Conservation (phyloP, 2,113 vertebrate species). For the Misgurnus anguillicaudatus region DNA sequence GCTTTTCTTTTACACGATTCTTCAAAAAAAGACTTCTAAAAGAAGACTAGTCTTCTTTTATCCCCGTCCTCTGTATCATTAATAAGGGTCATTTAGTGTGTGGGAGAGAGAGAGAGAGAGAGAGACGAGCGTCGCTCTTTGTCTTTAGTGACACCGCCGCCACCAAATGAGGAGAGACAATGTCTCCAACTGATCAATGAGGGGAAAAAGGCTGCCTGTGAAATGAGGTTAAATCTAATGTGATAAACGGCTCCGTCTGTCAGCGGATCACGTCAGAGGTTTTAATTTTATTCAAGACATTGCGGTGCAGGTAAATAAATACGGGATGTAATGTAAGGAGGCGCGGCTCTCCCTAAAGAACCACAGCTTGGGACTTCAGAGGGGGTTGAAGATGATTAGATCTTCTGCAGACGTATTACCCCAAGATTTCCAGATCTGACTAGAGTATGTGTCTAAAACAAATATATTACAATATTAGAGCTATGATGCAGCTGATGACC, state of each 20-base stretch:
- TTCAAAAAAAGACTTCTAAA: not conserved
- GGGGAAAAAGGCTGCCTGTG: constrained; percentile 52
- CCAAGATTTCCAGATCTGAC: not conserved
- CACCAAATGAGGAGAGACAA: constrained; percentile 60
- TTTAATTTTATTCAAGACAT: constrained; percentile 62
- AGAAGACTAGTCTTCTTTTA: not conserved
- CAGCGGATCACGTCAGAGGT: constrained; percentile 56
- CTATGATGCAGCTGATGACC: no score
- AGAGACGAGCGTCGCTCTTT: constrained; percentile 39
- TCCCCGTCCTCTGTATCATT: constrained; percentile 39
- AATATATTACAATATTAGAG: no score
- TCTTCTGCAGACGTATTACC: not conserved
- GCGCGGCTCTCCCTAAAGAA: constrained; percentile 45
- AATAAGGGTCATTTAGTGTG: constrained; percentile 52
- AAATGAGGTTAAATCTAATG: constrained; percentile 67
- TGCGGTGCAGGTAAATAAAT: constrained; percentile 59
- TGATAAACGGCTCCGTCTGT: constrained; percentile 65
- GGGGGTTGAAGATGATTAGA: not conserved
- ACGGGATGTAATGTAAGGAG: constrained; percentile 57
- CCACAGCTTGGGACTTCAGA: constrained; percentile 10
- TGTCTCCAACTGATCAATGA: constrained; percentile 64
- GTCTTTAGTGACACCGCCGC: constrained; percentile 46
- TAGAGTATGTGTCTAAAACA: no score
- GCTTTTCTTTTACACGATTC: not conserved
- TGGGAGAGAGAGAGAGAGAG: constrained; percentile 30